Base-by-base conservation (phyloP, 2,888 invertebrate species). In the Caenorhabditis afra region DNA sequence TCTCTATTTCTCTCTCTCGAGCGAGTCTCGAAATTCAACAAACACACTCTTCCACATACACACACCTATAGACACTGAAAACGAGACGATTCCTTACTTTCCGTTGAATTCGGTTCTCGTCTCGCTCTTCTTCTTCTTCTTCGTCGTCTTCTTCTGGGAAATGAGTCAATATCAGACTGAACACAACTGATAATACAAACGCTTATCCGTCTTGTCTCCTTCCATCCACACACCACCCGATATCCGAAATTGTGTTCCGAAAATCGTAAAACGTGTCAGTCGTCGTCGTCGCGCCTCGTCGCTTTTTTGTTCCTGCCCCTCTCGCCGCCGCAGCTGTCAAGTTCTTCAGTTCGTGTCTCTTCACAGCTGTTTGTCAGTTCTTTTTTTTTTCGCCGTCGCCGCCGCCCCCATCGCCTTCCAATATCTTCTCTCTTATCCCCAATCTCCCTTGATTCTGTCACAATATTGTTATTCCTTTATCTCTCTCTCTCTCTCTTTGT, bases 251-350 rank as follows among this genome's bases (percentile, higher is more conserved):
- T n/a, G 37, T 64, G 66, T 57, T 57, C 57, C 49, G 49, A 68
- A 68, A 68, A 68, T 68, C 68, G 68, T 59, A 59, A 68, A 68
- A 59, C 52, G 45, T 47, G 59, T 59, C 45, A 45, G n/a, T n/a
- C n/a, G n/a, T n/a, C n/a, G n/a, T n/a, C n/a, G n/a, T 18, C 16
- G 23, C 52, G 39, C 23, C 41, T 39, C 39, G 37, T 41, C 39
- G 39, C 29, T 23, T 20, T 65, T 53, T 65, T 53, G 12, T 20
- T 49, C 39, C 41, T n/a, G n/a, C n/a, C n/a, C n/a, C n/a, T n/a
- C n/a, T n/a, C n/a, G n/a, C n/a, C n/a, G n/a, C n/a, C n/a, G 41
- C 68, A 68, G 68, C 68, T 68, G 68, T 59, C 59, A 58, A 57
- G 45, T 67, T 67, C 49, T 37, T 57, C 37, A 18, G 35, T 12